Base-by-base conservation (phyloP, 1,140 invertebrate species). In the Eubasilissa regina region DNA sequence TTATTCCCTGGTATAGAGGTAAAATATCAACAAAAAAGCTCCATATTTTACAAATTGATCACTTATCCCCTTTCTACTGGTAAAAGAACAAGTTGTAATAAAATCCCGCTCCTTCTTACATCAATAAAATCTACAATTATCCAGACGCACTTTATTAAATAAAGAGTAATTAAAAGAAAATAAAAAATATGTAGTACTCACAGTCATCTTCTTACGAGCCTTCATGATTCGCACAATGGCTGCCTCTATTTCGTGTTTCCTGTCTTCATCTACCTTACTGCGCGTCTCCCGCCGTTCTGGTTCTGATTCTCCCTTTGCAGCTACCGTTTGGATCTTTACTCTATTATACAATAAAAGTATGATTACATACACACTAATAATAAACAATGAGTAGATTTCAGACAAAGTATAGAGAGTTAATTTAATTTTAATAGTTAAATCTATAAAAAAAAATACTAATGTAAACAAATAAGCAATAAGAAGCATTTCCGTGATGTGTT, bases 141-240 rank as follows among this genome's bases (percentile, higher is more conserved):
- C n/a, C 11, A 51, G 48, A 51, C 11, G 9, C 1, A 51, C 8
- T 15, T 3, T 15, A 3, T 51, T 13, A 8, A 51, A 13, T 51
- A 11, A 70, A 15, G n/a, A 51, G 48, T 3, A 51, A 12, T 12
- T 13, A 8, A 51, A 15, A 1, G 9, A 8, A 51, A 12, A 1
- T 13, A 8, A 51, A 15, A 1, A 51, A 8, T 12, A 51, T 51
- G 76, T 62, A 76, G 19, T 77, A 90, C 90, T 86, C 89, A 95
- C 94, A 86, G 94, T 89, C 93, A 99, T 95, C 85, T 94, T 94
- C 91, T 99, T 99, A 75, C 98, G 92, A 25, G 97, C 96, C 90
- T 99, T 99, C 99, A 99, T 99, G 84, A 99, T 99, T 85, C 99
- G 93, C 62, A 99, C 99, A 86, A 99, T 99, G 53, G 98, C 98